These are phyloP conservation scores for Rhizoglyphus robini DNA, from an alignment of 1,140 invertebrate genomes.

Conservation along the genomic window DNA sequence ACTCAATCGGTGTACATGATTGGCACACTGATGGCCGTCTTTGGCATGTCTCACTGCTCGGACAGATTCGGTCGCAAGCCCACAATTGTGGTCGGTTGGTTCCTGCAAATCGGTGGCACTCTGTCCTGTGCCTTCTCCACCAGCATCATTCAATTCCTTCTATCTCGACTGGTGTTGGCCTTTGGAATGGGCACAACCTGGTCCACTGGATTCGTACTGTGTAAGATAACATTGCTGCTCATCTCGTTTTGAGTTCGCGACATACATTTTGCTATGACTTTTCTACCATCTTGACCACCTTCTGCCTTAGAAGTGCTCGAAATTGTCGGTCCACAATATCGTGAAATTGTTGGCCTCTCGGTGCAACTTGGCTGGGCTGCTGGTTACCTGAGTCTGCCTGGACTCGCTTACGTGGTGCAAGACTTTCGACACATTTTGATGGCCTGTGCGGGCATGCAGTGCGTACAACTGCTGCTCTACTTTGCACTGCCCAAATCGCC, in stretches of 20 bases:
- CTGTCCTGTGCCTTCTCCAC: constrained; percentile 17
- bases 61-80: constrained; percentile 40
- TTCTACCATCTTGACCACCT: background rate
- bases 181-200: constrained; percentile 1
- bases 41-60: constrained; percentile 28
- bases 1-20: constrained; percentile 62
- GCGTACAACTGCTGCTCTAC: constrained; percentile 7
- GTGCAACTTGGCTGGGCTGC: constrained; percentile 57
- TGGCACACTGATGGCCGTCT: constrained; percentile 43
- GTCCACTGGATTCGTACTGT: constrained; percentile 19
- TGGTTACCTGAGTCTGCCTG: constrained; percentile 55
- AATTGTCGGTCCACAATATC: constrained; percentile 59
- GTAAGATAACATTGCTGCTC: too few relatives aligned
- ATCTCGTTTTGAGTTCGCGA: background rate
- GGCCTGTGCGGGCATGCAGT: background rate
- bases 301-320: constrained; percentile 49
- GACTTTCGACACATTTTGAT: constrained; percentile 62
- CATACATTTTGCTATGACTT: too few relatives aligned
- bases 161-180: constrained; percentile 4
- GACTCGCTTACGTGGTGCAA: constrained; percentile 52
- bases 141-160: constrained; percentile 16
- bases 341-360: constrained; percentile 56
- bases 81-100: constrained; percentile 26
- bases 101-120: constrained; percentile 5
- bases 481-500: constrained; percentile 20